Evolutionary conservation across 2,888 invertebrate species (phyloP).

Genomic region (Aporophyla lueneburgensis): DNA sequence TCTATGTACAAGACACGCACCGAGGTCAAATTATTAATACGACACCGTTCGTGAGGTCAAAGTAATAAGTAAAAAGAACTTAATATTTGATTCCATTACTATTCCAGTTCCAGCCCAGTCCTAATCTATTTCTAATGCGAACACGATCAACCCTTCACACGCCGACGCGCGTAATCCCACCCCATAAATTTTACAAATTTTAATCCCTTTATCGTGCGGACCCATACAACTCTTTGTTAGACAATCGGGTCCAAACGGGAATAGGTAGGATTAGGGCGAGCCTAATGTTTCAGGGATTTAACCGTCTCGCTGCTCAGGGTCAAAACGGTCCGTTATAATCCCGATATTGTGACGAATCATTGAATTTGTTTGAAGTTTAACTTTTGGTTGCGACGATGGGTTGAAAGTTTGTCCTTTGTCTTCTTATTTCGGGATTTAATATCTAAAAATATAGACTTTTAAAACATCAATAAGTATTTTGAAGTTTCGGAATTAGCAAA

Average conservation of each 20-base stretch:
- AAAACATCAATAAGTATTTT: too few species aligned
- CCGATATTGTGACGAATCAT: slow-evolving; percentile 72
- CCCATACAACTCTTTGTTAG: slow-evolving; percentile 81
- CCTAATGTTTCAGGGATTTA: slow-evolving; percentile 75
- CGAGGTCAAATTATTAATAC: neutral
- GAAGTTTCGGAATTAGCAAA: too few species aligned
- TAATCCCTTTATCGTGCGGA: slow-evolving; percentile 86
- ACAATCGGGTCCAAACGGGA: slow-evolving; percentile 71
- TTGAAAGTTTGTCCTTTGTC: neutral
- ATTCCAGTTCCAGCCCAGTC: slow-evolving; percentile 35
- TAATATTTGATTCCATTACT: slow-evolving; percentile 29
- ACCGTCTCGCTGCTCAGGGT: slow-evolving; percentile 53
- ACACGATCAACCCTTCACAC: slow-evolving; percentile 72
- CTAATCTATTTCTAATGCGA: slow-evolving; percentile 64
- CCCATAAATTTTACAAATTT: slow-evolving; percentile 85
- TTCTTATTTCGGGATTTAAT: neutral
- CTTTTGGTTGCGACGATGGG: slow-evolving; percentile 21
- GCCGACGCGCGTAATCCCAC: slow-evolving; percentile 72
- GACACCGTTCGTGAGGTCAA: too few species aligned
- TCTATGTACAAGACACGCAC: neutral
- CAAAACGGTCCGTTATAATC: slow-evolving; percentile 59
- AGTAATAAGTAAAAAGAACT: neutral
- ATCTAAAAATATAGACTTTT: neutral
- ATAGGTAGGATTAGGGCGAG: slow-evolving; percentile 77
- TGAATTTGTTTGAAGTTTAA: slow-evolving; percentile 59